Conservation (phyloP, 2,113 vertebrate species). For the Herpailurus yagouaroundi region DNA sequence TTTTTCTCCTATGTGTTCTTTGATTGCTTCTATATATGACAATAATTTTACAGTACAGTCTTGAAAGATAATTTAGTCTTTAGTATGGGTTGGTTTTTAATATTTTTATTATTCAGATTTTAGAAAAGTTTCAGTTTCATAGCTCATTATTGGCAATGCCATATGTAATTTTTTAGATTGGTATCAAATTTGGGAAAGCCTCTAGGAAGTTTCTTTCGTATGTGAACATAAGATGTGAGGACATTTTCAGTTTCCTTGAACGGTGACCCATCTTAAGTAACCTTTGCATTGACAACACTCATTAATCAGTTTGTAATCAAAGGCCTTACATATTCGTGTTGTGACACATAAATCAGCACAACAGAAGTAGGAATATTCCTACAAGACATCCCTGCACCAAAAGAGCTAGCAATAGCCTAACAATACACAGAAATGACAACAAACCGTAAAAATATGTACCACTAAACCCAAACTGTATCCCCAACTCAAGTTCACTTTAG, state of each 20-base stretch:
- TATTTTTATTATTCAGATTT: not conserved
- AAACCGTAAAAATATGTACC: not conserved
- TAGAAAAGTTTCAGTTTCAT: not conserved
- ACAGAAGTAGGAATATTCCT: not conserved
- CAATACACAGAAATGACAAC: not conserved
- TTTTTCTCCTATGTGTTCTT: not conserved
- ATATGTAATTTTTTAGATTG: not conserved
- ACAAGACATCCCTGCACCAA: not conserved
- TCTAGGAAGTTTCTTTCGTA: not conserved
- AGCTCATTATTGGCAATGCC: not conserved
- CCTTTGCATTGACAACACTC: not conserved
- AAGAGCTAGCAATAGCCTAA: not conserved
- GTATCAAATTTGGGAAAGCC: slow-evolving; percentile 23
- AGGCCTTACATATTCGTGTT: not conserved
- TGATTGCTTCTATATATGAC: slow-evolving; percentile 7
- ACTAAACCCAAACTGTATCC: not conserved
- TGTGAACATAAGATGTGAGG: not conserved
- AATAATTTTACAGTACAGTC: not conserved
- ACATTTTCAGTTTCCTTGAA: not conserved
- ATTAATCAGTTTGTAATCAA: slow-evolving; percentile 19
- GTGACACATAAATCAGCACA: not conserved
- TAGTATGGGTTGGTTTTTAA: not conserved
- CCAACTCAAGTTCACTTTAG: not conserved
- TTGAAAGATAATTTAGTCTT: not conserved
- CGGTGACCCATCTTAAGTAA: not conserved